Percentiles rank a stretch among this genome's conserved stretches.
These are phyloP conservation scores for Euthynnus affinis DNA, from an alignment of 2,797 vertebrate species.

Conservation along the genomic window DNA sequence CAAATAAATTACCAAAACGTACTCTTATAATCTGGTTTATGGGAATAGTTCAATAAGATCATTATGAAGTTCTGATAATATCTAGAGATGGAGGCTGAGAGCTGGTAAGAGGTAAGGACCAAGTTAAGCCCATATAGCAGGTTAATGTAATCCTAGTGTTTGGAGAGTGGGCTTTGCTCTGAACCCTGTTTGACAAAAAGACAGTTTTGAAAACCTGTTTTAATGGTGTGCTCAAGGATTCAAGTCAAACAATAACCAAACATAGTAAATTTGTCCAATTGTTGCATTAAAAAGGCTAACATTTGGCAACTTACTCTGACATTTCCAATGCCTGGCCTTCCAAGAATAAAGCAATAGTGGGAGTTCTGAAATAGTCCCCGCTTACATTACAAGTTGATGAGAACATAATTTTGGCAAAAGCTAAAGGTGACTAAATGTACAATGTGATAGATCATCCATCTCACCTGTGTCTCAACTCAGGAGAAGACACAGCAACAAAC, in stretches of 20 bases:
- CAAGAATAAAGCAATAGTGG: not conserved
- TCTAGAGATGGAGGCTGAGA: not conserved
- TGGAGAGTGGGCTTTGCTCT: not conserved
- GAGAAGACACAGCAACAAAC: slow-evolving; percentile 18
- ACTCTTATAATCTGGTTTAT: not conserved
- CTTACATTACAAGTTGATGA: slow-evolving; percentile 20
- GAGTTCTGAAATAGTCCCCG: slow-evolving; percentile 5
- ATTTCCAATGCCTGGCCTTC: not conserved
- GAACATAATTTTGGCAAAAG: slow-evolving; percentile 15
- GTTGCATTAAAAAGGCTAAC: not conserved
- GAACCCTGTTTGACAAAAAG: too few species aligned
- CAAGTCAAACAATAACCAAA: not conserved
- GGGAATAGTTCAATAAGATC: not conserved
- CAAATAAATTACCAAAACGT: not conserved
- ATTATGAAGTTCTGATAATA: not conserved
- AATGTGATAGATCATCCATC: slow-evolving; percentile 5
- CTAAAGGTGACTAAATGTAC: not conserved
- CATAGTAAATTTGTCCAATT: not conserved
- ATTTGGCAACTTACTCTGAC: not conserved
- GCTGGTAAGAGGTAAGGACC: not conserved
- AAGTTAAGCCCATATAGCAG: not conserved
- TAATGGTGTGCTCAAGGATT: not conserved
- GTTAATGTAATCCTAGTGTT: too few species aligned
- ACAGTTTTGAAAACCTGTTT: not conserved
- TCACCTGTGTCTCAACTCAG: not conserved